Conservation (phyloP, 2,888 invertebrate species). For the Idaea aversata region DNA sequence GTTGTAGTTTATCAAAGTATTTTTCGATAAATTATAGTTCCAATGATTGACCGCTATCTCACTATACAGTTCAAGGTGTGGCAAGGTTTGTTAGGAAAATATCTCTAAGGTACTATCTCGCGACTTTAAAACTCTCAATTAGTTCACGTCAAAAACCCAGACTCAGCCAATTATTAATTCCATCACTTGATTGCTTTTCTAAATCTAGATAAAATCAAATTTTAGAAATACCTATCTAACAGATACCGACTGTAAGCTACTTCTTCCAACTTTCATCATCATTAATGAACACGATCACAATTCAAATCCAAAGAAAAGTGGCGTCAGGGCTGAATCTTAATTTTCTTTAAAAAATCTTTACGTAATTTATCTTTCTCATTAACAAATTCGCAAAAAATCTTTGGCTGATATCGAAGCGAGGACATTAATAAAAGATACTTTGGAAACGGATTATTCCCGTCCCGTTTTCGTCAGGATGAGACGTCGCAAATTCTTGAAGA, state of each 20-base stretch:
- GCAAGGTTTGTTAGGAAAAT: too few relatives aligned
- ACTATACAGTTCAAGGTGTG: too few relatives aligned
- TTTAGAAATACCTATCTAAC: background rate
- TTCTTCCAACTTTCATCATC: background rate
- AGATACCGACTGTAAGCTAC: background rate
- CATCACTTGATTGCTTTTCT: too few relatives aligned
- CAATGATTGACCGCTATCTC: too few relatives aligned
- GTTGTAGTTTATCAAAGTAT: too few relatives aligned
- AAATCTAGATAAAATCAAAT: background rate
- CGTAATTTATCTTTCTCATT: slow-evolving; percentile 21
- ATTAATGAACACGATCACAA: background rate
- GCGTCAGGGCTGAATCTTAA: background rate
- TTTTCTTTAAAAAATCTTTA: slow-evolving; percentile 23
- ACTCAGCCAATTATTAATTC: too few relatives aligned
- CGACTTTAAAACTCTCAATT: too few relatives aligned
- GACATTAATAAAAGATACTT: slow-evolving; percentile 49
- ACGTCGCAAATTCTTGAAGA: slow-evolving; percentile 55
- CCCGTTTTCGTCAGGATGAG: slow-evolving; percentile 38
- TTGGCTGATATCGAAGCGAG: slow-evolving; percentile 25
- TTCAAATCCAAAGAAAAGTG: background rate
- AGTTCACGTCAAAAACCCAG: too few relatives aligned
- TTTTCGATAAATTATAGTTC: too few relatives aligned
- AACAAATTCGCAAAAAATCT: slow-evolving; percentile 29
- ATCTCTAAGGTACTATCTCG: too few relatives aligned
- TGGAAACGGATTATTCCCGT: slow-evolving; percentile 48